Base-by-base conservation (phyloP, 2,797 vertebrate species). In the Emydoidea blandingii region DNA sequence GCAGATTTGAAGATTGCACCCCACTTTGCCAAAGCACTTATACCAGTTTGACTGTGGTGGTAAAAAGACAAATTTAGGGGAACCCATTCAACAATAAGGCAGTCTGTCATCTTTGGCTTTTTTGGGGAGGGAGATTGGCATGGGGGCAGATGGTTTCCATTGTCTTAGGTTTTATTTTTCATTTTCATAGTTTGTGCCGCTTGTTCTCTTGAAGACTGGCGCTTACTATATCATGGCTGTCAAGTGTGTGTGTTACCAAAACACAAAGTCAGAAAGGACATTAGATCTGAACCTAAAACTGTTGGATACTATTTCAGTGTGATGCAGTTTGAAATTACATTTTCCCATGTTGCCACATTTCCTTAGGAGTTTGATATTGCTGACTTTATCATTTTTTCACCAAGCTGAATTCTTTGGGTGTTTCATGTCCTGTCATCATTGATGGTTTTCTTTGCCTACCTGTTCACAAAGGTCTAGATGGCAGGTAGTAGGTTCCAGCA, bases 11-110 rank as follows among this genome's bases (percentile, higher is more conserved):
- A 98, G 98, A 98, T 98, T 97, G 98, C 96, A 97, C 97, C 98
- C 98, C 96, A 98, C 98, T 99, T 99, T 99, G 99, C 99, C 99
- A 99, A 99, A 99, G 99, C 98, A 98, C 98, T 97, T 98, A 97
- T 85, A 98, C 98, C 98, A 97, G 97, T 97, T 97, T 98, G 98
- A 98, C 97, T 97, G 95, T 95, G 97, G 96, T 97, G 96, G 91
- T 96, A 98, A 96, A 96, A 97, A 95, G 95, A 96, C 91, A 96
- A 86, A 96, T 97, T 95, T 97, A 96, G 94, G 97, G 97, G 93
- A 95, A 95, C 80, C 53, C 91, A 52, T 95, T 98, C 95, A 96
- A 72, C 96, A 95, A 91, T 96, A 96, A 98, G 97, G 97, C 98
- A 98, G 97, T 96, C 88, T 96, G 93, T 98, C 91, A 86, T 88